These are phyloP conservation scores for Beroe forskalii DNA, from an alignment of 37 sponge, comb jelly and placozoan genomes.

Conservation along the genomic window DNA sequence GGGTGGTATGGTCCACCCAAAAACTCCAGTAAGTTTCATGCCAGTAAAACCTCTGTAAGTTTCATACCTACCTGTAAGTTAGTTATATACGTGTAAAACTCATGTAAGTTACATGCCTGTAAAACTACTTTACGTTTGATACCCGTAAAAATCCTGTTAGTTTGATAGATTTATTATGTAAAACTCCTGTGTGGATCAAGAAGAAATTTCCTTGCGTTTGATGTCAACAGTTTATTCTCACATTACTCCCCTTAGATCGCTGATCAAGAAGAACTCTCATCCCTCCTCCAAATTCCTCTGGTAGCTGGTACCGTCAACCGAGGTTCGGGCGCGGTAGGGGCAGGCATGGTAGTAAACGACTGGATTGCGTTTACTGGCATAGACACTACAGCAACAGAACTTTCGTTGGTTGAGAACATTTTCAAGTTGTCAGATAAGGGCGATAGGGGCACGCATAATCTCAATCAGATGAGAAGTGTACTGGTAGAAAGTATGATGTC, in stretches of 20 bases:
- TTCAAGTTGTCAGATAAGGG: slow-evolving; percentile 84
- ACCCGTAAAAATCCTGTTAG: too few species aligned
- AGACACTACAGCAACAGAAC: slow-evolving; percentile 94
- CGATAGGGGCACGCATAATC: neutral
- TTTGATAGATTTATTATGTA: too few species aligned
- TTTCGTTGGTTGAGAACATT: slow-evolving; percentile 94
- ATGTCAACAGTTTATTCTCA: too few species aligned
- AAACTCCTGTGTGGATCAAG: too few species aligned
- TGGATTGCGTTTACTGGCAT: slow-evolving; percentile 98
- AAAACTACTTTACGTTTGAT: too few species aligned
- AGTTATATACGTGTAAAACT: too few species aligned
- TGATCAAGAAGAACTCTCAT: slow-evolving; percentile 97
- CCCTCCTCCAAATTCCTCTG: slow-evolving; percentile 97
- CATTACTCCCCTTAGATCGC: slow-evolving; percentile 74
- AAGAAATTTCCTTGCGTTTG: too few species aligned
- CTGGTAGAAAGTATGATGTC: slow-evolving; percentile 50
- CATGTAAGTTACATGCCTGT: too few species aligned
- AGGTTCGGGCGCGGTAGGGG: slow-evolving; percentile 94
- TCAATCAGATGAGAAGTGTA: slow-evolving; percentile 59
- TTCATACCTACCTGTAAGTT: too few species aligned
- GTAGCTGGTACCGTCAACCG: slow-evolving; percentile 98
- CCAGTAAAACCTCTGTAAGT: too few species aligned
- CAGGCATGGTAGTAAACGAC: slow-evolving; percentile 96
- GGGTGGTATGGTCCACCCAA: slow-evolving; percentile 86
- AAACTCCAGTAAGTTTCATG: slow-evolving; percentile 50